phyloP scores from a whole-genome alignment of 2,888 invertebrate species.

The Tanytarsus gracilentus region DNA sequence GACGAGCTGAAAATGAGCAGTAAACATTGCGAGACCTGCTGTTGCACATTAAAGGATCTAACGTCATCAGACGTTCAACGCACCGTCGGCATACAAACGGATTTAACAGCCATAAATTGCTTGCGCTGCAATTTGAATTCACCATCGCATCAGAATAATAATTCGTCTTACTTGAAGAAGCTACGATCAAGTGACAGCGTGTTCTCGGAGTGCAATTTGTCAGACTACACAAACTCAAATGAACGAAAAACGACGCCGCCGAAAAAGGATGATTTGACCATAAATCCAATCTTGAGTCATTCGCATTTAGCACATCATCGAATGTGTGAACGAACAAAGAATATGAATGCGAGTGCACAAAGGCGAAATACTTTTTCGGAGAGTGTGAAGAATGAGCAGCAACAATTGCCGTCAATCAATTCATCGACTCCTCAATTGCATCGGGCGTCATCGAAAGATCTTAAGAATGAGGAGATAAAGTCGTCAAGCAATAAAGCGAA shows the following conservation, averaged over 20 bases:
- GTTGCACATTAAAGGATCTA: conserved; percentile 51
- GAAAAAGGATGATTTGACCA: conserved; percentile 43
- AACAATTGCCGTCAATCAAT: no score
- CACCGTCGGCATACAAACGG: conserved; percentile 56
- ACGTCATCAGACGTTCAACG: conserved; percentile 47
- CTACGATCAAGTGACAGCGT: conserved; percentile 44
- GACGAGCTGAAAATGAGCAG: conserved; percentile 71
- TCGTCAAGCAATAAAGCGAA: not conserved
- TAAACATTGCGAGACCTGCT: conserved; percentile 76
- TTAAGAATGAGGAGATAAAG: not conserved
- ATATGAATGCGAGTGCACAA: not conserved
- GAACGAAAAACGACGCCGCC: conserved; percentile 39
- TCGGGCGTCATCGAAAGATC: no score
- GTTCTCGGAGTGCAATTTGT: conserved; percentile 43
- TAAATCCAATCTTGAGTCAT: conserved; percentile 46
- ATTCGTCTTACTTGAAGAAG: conserved; percentile 43
- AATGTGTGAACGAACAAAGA: conserved; percentile 46
- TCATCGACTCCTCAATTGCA: not conserved
- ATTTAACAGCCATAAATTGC: conserved; percentile 46
- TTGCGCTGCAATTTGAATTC: conserved; percentile 50
- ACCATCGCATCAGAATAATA: conserved; percentile 43
- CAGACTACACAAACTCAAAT: conserved; percentile 39
- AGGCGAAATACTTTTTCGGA: not conserved
- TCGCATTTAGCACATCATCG: conserved; percentile 43
- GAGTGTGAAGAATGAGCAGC: no score